These are phyloP conservation scores for Leptatherina wallacei DNA, from an alignment of 2,797 vertebrate species.

Conservation along the genomic window DNA sequence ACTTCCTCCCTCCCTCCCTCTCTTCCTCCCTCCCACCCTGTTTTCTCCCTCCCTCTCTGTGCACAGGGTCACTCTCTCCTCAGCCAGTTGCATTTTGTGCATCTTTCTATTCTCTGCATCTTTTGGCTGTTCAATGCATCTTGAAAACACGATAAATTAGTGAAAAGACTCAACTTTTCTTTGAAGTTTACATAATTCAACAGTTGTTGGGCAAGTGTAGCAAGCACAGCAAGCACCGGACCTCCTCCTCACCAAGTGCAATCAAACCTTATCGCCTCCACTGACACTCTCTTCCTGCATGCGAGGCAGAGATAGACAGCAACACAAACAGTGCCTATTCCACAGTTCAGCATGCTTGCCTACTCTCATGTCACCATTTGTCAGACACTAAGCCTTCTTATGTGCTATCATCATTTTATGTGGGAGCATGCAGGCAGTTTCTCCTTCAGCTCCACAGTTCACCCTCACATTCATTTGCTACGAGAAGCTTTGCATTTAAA, in stretches of 20 bases:
- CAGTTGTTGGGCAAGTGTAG: conserved; percentile 26
- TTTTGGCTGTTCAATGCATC: neutral
- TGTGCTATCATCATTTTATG: conserved; percentile 47
- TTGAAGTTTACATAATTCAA: conserved; percentile 14
- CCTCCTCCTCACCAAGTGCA: conserved; percentile 44
- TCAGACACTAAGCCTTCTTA: conserved; percentile 73
- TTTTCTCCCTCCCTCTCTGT: conserved; percentile 12
- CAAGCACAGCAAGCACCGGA: conserved; percentile 4
- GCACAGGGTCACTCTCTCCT: conserved; percentile 10
- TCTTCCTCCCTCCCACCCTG: conserved; percentile 7
- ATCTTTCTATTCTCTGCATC: neutral
- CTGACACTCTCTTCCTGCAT: conserved; percentile 67
- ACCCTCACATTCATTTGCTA: conserved; percentile 1
- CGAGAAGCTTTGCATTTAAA: conserved; percentile 54
- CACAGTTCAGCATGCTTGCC: conserved; percentile 34
- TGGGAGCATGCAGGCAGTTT: neutral
- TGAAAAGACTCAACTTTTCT: neutral
- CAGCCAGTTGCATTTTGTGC: conserved; percentile 13
- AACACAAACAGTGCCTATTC: conserved; percentile 25
- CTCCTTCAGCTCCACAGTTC: neutral
- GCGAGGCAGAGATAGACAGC: conserved; percentile 42
- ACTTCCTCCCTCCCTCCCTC: conserved; percentile 52
- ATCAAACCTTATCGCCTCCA: conserved; percentile 58
- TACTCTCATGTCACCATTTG: conserved; percentile 45
- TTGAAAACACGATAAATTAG: neutral